Conservation (phyloP, 2,888 invertebrate genomes). For the Drosophila robusta region DNA sequence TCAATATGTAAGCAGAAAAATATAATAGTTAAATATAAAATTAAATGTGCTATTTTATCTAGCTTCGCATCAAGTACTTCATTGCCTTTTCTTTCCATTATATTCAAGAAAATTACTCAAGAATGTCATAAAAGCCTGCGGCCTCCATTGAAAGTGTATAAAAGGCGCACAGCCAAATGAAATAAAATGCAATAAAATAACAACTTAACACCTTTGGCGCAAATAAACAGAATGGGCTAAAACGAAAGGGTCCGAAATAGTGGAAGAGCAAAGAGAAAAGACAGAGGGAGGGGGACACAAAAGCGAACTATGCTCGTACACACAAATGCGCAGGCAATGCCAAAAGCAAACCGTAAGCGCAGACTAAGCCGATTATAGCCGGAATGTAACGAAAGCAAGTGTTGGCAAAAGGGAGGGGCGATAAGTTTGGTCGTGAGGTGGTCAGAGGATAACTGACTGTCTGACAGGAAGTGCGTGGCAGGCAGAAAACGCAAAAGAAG, state of each 20-base stretch:
- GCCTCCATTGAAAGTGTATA: slow-evolving; percentile 35
- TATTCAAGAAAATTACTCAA: slow-evolving; percentile 23
- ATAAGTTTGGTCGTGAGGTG: slow-evolving; percentile 7
- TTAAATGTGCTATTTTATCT: not conserved
- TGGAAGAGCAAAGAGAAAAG: not conserved
- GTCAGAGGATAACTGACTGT: slow-evolving; percentile 42
- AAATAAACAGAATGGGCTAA: slow-evolving; percentile 40
- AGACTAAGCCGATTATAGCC: slow-evolving; percentile 80
- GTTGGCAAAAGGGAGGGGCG: not conserved
- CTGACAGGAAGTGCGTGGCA: slow-evolving; percentile 73
- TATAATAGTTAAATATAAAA: not conserved
- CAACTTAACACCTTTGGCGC: slow-evolving; percentile 75
- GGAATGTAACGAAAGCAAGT: slow-evolving; percentile 64
- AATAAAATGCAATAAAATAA: slow-evolving; percentile 78
- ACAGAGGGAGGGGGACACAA: not conserved
- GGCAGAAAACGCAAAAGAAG: slow-evolving; percentile 40
- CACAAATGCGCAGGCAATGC: slow-evolving; percentile 72
- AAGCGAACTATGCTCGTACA: slow-evolving; percentile 29
- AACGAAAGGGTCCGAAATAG: slow-evolving; percentile 15
- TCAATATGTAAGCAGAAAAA: no score
- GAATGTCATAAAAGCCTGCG: slow-evolving; percentile 53
- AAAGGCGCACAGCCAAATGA: slow-evolving; percentile 65
- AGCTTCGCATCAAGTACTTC: slow-evolving; percentile 5
- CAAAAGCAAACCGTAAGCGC: slow-evolving; percentile 75
- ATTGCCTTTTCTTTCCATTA: slow-evolving; percentile 4